Evolutionary conservation across 2,888 invertebrate genomes (phyloP).

Genomic region (Itoplectis maculator): DNA sequence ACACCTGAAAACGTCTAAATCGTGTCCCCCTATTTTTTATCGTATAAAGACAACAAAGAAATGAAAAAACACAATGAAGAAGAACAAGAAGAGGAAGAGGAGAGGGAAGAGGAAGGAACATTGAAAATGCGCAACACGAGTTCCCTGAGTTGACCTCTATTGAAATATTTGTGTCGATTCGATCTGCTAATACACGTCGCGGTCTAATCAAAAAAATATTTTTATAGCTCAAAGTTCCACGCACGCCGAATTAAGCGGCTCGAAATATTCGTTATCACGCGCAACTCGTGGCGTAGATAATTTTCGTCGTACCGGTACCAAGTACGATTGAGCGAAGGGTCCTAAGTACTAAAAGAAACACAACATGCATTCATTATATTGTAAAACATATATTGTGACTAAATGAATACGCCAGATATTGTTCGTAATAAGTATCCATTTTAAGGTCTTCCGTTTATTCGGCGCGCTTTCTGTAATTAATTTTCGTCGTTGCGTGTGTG

Average conservation of each 20-base stretch:
- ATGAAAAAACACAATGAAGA: no score
- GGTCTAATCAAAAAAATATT: slow-evolving; percentile 70
- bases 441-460: slow-evolving; percentile 63
- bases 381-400: slow-evolving; percentile 20
- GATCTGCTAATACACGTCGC: slow-evolving; percentile 64
- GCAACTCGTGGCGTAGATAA: slow-evolving; percentile 47
- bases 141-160: slow-evolving; percentile 20
- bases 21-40: slow-evolving; percentile 27
- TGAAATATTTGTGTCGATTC: slow-evolving; percentile 53
- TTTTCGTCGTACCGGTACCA: slow-evolving; percentile 60
- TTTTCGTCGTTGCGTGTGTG: slow-evolving; percentile 28
- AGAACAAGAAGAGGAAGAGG: neutral
- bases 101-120: neutral
- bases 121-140: slow-evolving; percentile 4
- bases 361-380: slow-evolving; percentile 58
- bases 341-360: slow-evolving; percentile 62
- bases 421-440: slow-evolving; percentile 53
- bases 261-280: slow-evolving; percentile 56
- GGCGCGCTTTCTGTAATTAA: slow-evolving; percentile 47
- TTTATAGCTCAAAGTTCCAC: slow-evolving; percentile 70
- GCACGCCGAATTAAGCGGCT: slow-evolving; percentile 63
- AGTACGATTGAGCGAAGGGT: slow-evolving; percentile 63
- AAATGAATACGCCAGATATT: slow-evolving; percentile 55
- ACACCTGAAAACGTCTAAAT: slow-evolving; percentile 10
- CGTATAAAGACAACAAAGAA: slow-evolving; percentile 1